A percentile compares a stretch with the other conserved stretches of the same genome.
These are phyloP conservation scores for Parnassius orleans DNA, from an alignment of 2,888 invertebrate species.

Conservation along the genomic window DNA sequence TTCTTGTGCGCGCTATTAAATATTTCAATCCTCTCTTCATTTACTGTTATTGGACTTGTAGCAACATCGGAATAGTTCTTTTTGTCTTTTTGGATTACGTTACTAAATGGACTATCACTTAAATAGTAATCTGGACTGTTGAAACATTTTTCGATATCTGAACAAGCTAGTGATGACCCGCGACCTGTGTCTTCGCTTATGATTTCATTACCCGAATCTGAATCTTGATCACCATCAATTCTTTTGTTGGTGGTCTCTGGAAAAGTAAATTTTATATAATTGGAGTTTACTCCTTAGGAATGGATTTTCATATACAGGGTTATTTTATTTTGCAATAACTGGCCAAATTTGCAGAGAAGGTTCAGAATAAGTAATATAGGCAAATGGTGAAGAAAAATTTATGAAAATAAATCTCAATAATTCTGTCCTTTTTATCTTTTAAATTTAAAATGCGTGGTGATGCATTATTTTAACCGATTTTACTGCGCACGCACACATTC, in stretches of 20 bases:
- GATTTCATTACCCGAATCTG: slow-evolving; percentile 45
- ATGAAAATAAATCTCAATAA: no score
- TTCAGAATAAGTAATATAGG: no score
- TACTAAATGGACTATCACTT: slow-evolving; percentile 34
- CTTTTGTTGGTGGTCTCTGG: slow-evolving; percentile 1
- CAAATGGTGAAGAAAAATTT: no score
- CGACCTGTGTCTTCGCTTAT: slow-evolving; percentile 65
- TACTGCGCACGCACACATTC: no score
- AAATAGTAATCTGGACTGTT: slow-evolving; percentile 58
- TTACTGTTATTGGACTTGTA: slow-evolving; percentile 39
- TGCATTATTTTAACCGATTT: no score
- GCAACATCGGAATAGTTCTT: slow-evolving; percentile 32
- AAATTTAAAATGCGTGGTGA: no score
- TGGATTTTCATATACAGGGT: no score
- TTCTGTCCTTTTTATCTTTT: no score
- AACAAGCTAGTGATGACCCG: slow-evolving; percentile 64
- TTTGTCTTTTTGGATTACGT: slow-evolving; percentile 33
- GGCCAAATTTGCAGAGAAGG: no score
- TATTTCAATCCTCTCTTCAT: slow-evolving; percentile 27
- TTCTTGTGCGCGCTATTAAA: neutral
- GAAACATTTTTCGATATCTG: slow-evolving; percentile 59
- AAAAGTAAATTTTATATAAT: no score
- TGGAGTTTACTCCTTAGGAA: no score
- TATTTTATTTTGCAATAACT: no score
- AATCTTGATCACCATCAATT: slow-evolving; percentile 35